Percentiles rank a stretch among this genome's conserved stretches.
Conservation (phyloP, 2,797 vertebrate genomes). For the Brotula barbata region DNA sequence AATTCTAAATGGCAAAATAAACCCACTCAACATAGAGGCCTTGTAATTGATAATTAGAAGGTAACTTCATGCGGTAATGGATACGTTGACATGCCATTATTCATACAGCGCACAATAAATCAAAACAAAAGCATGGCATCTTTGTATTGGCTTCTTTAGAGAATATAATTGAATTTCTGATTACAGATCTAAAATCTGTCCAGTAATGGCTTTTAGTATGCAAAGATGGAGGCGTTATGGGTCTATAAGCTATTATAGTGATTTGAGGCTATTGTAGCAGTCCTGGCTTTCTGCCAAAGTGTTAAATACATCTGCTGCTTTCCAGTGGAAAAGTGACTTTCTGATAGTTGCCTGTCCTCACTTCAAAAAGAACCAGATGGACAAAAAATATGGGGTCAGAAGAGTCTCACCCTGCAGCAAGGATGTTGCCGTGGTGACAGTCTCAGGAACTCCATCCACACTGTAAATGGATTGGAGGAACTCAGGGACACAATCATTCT, state of each 20-base stretch:
- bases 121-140: conserved; percentile 21
- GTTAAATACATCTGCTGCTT: conserved; percentile 29
- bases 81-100: conserved; percentile 30
- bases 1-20: not conserved
- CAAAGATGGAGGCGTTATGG: conserved; percentile 13
- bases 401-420: conserved; percentile 84
- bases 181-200: conserved; percentile 26
- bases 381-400: conserved; percentile 53
- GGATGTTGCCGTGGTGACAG: conserved; percentile 86
- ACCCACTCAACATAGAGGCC: not conserved
- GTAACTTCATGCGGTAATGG: conserved; percentile 18
- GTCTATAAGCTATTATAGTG: conserved; percentile 4
- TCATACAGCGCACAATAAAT: conserved; percentile 36
- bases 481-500: conserved; percentile 87
- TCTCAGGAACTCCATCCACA: conserved; percentile 86
- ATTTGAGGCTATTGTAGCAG: conserved; percentile 5
- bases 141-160: conserved; percentile 17
- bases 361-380: conserved; percentile 57
- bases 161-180: conserved; percentile 22
- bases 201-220: conserved; percentile 16
- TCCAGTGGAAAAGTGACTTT: conserved; percentile 19
- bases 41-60: conserved; percentile 34
- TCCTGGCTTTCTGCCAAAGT: conserved; percentile 9
- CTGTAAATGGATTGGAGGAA: conserved; percentile 89
- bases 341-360: conserved; percentile 19